A percentile compares a stretch with the other conserved stretches of the same genome.
Evolutionary conservation across 1,140 invertebrate genomes (phyloP).

Genomic region (Mycetomoellerius zeteki): DNA sequence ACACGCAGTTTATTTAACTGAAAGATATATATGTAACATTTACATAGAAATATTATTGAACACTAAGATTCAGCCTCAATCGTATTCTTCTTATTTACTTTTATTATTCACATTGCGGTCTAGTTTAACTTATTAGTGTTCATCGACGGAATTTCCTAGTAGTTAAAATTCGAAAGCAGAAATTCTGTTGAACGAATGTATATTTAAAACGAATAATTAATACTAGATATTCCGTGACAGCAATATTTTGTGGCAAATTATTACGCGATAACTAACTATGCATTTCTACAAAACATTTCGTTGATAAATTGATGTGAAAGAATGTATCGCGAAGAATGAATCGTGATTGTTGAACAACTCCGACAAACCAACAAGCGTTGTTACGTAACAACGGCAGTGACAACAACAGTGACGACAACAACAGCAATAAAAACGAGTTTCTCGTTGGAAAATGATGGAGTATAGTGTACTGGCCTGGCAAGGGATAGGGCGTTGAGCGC

Average conservation of each 20-base stretch:
- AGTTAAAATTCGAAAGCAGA: background rate
- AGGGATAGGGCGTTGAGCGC: conserved; percentile 95
- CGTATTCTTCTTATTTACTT: no score
- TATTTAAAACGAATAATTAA: background rate
- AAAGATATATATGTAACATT: no score
- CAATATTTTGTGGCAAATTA: background rate
- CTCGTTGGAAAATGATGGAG: conserved; percentile 57
- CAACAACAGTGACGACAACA: conserved; percentile 8
- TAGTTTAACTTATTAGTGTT: background rate
- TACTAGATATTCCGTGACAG: background rate
- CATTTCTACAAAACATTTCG: background rate
- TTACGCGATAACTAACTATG: background rate
- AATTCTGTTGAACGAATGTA: background rate
- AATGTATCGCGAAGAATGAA: background rate
- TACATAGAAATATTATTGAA: no score
- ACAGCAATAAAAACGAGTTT: background rate
- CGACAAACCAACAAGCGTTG: background rate
- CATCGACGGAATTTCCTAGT: background rate
- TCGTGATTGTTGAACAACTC: background rate
- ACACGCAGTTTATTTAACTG: no score
- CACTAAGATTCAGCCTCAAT: no score
- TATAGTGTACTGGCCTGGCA: conserved; percentile 92
- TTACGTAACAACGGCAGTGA: background rate
- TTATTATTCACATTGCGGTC: no score
- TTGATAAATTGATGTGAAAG: background rate